These are phyloP conservation scores for Sapayoa aenigma DNA, from an alignment of 2,113 vertebrate species.

Conservation along the genomic window DNA sequence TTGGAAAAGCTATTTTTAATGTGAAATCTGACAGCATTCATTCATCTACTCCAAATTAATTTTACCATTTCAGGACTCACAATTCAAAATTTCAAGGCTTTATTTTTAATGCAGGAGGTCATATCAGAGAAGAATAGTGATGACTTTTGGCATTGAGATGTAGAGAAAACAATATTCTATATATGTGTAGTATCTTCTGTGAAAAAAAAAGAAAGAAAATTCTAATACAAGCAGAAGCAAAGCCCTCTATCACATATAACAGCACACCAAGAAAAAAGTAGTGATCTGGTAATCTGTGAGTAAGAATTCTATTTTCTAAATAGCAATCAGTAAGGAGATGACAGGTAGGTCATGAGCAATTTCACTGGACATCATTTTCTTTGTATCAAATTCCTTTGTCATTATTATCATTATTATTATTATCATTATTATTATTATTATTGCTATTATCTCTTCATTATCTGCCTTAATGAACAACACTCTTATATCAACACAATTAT, in stretches of 20 bases:
- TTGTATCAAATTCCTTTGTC: not conserved
- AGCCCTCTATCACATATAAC: not conserved
- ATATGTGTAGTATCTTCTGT: not conserved
- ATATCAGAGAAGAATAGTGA: not conserved
- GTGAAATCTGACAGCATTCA: not conserved
- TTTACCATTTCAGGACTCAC: not conserved
- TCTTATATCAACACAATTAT: not conserved
- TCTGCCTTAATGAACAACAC: fast-evolving
- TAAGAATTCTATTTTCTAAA: not conserved
- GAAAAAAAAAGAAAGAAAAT: not conserved
- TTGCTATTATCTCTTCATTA: not conserved
- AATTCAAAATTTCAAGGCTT: not conserved
- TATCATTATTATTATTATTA: not conserved
- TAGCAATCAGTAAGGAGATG: not conserved
- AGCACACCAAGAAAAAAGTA: not conserved
- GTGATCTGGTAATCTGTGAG: not conserved
- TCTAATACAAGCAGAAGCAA: not conserved
- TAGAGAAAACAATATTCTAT: not conserved
- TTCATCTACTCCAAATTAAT: not conserved
- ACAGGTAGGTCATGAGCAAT: not conserved
- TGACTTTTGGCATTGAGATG: not conserved
- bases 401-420: not conserved
- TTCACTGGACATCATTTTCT: not conserved
- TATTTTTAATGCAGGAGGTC: not conserved
- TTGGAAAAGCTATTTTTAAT: not conserved